Base-by-base conservation (phyloP, 2,888 invertebrate genomes). In the Geotrupes spiniger region DNA sequence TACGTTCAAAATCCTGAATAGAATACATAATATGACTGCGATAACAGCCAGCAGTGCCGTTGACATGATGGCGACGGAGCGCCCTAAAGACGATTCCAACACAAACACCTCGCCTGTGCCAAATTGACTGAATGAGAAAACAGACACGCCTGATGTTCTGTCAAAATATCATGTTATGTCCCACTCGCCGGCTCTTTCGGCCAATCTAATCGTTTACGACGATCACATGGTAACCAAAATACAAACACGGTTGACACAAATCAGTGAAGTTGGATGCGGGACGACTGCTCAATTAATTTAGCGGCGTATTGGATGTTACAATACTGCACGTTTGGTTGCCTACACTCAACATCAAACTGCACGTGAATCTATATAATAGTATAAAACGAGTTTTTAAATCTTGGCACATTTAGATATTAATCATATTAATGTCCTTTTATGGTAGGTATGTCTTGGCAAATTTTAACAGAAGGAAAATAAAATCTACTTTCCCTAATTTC, bases 1-100 rank as follows among this genome's bases (percentile, higher is more conserved):
- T 53, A 91, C 89, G 73, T 91, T 91, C 60, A 91, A 74, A 70
- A 91, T 85, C 70, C 90, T 81, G 70, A 91, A 90, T 58, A 91
- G 78, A 64, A 90, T 81, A 74, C 89, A 89, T 53, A 91, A 76
- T 63, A 91, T 85, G 52, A 91, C 87, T 56, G 90, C 91, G 60
- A 90, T 76, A 50, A 87, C 83, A 53, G 89, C 89, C 62, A 91
- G 74, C 59, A 89, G 77, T 53, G 89, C 89, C 55, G 90, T 88
- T 63, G 89, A 89, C 90, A 90, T 90, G 56, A 60, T 63, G 58
- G 60, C 60, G 56, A 57, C 54, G 26, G 59, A 58, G 53, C 60
- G 61, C 61, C 58, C 56, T 31, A 60, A 54, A 17, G 51, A 46
- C 42, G 43, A 43, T 51, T 57, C 59, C 47, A 55, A 31, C 5